Evolutionary conservation across 1,140 invertebrate genomes (phyloP), one percentile per base, ranked within the genome.

Genomic region (Stenopsyche tienmushanensis): DNA sequence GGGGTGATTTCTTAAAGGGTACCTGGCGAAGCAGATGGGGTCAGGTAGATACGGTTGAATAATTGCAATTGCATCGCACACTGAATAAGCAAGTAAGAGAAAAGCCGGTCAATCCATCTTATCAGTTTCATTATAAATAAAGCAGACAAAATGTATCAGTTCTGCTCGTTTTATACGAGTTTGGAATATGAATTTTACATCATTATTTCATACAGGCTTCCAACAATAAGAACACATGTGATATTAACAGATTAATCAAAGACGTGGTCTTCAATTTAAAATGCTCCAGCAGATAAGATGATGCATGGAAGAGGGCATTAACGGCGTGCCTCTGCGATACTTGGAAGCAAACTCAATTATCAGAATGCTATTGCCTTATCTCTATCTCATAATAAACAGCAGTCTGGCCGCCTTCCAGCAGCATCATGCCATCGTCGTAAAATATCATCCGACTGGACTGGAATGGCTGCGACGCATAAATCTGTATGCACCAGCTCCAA

Each of bases 41-140:
- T 59, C 55, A 58, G 62, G 67, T 50, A 55, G 67, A 69, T 69
- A 69, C 59, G 21, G 52, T 52, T 69, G 64, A 69, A 69, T 69
- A 69, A 69, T 69, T 69, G 67, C 67, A 52, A 69, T 63, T 59
- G 67, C 59, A 52, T 58, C 52, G 63, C 25, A 54, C 23, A 13
- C 44, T 65, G 67, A 69, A 65, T 69, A 57, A 59, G 63, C 42
- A 59, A 65, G 64, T 42, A 62, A 54, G 29, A 42, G 41, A 29
- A 34, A 63, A 52, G 26, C 20, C 44, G 5, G 59, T 18, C 44
- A 45, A 65, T 69, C 65, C 62, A 69, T 65, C 67, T 69, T 65
- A 69, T 65, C n/a, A n/a, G n/a, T n/a, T n/a, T n/a, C n/a, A n/a
- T n/a, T n/a, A n/a, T n/a, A n/a, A n/a, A n/a, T n/a, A n/a, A n/a